phyloP scores from a whole-genome alignment of 2,797 vertebrate genomes.

The Gymnoscopelus microlampas region DNA sequence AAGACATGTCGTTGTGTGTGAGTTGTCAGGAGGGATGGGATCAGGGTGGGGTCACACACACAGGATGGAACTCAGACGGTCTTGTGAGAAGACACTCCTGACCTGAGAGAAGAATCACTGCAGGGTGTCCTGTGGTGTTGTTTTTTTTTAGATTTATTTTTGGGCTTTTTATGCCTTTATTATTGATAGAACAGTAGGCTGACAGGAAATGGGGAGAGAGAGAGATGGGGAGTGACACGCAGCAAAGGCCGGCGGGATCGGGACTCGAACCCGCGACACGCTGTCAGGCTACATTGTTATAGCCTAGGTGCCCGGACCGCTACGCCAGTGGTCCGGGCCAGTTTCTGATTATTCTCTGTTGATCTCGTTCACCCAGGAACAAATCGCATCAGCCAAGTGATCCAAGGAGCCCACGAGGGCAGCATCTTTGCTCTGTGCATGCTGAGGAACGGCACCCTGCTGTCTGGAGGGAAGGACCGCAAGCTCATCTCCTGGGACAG shows the following conservation, averaged over 20 bases:
- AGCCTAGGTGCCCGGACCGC: no score
- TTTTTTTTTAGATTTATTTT: no score
- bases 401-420: conserved; percentile 94
- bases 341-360: conserved; percentile 25
- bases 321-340: background rate
- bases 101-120: background rate
- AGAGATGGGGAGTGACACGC: no score
- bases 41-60: conserved; percentile 8
- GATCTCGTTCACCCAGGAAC: conserved; percentile 83
- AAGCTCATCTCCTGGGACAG: conserved; percentile 93
- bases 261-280: no score
- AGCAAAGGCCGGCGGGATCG: no score
- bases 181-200: no score
- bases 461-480: conserved; percentile 96
- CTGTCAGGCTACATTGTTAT: no score
- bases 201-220: no score
- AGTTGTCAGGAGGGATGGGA: conserved; percentile 17
- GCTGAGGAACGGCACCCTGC: conserved; percentile 91
- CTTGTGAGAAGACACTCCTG: conserved; percentile 6
- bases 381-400: conserved; percentile 93
- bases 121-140: background rate
- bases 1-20: conserved; percentile 17
- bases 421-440: conserved; percentile 97
- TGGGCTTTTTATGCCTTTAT: no score
- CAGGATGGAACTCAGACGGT: conserved; percentile 9